Conservation (phyloP, 2,797 vertebrate genomes). For the Rallus crepitans region DNA sequence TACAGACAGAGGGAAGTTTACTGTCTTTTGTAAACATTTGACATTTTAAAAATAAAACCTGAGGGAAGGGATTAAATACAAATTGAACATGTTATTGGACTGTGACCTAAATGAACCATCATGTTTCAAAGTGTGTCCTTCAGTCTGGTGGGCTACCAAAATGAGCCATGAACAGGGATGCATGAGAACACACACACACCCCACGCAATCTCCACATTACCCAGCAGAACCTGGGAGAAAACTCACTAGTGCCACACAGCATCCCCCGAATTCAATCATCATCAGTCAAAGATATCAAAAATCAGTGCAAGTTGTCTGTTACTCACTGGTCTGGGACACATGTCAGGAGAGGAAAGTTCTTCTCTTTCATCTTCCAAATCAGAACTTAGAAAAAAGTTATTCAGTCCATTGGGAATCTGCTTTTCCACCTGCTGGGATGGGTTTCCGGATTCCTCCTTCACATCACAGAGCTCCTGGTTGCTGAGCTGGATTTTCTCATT, state of each 20-base stretch:
- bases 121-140: not conserved
- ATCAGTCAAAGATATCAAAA: conserved; percentile 12
- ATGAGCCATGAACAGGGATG: not conserved
- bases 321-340: conserved; percentile 92
- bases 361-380: conserved; percentile 86
- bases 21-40: not conserved
- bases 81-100: not conserved
- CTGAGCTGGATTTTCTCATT: conserved; percentile 88
- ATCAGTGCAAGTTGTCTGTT: not conserved
- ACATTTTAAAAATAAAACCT: not conserved
- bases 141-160: not conserved
- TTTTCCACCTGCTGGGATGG: conserved; percentile 46
- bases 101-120: not conserved
- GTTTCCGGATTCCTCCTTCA: conserved; percentile 50
- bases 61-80: not conserved
- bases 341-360: conserved; percentile 89
- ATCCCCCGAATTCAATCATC: not conserved
- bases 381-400: conserved; percentile 82
- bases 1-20: not conserved
- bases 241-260: not conserved
- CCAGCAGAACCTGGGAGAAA: not conserved
- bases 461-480: conserved; percentile 76
- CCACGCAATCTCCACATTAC: not conserved
- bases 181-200: not conserved
- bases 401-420: conserved; percentile 74